Base-by-base conservation (phyloP, 2,113 vertebrate genomes). In the Anolis carolinensis region DNA sequence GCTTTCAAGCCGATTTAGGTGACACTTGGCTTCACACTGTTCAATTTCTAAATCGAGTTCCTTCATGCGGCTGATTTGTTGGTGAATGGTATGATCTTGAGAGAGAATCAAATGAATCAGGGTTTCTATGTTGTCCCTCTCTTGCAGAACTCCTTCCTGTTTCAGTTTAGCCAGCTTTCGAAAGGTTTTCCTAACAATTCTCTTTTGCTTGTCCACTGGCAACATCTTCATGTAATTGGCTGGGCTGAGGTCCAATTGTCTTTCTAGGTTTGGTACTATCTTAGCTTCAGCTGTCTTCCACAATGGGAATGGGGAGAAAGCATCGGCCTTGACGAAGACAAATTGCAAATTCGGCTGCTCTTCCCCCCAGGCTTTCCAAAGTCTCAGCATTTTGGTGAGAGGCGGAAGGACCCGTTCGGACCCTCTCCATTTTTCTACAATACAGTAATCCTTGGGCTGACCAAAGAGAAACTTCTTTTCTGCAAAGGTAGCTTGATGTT, bases 351-450 rank as follows among this genome's bases (percentile, higher is more conserved):
- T 98, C 68, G 97, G 91, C 81, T 96, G 97, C 91, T 99, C 97
- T 36, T 98, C 97, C 0, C 98, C 98, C 99, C 98, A 99, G 0
- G 98, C 98, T 25, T 96, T 97, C 97, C 98, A 99, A 34, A 99
- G 97, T 84, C 98, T 96, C 80, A 99, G 93, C 87, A 99, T 98
- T 85, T 98, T 97, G 44, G 98, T 99, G 30, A 98, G 95, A 0
- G 98, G 98, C 16, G 98, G 99, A 89, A 99, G 91, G 0, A 96
- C 97, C 74, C 98, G 92, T 90, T 99, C 98, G 0, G 98, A 98
- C 4, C 98, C 98, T 91, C 97, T 98, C 98, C 98, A 99, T 87
- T 97, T 97, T 93, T 99, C 99, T 1, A 98, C 90, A 10, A 99
- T 97, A 90, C 98, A 98, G 92, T 99, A 99, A 89, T 99, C 98